Percentiles rank a stretch among this genome's conserved stretches.
These are phyloP conservation scores for Calliphora vicina DNA, from an alignment of 1,140 invertebrate genomes.

Conservation along the genomic window DNA sequence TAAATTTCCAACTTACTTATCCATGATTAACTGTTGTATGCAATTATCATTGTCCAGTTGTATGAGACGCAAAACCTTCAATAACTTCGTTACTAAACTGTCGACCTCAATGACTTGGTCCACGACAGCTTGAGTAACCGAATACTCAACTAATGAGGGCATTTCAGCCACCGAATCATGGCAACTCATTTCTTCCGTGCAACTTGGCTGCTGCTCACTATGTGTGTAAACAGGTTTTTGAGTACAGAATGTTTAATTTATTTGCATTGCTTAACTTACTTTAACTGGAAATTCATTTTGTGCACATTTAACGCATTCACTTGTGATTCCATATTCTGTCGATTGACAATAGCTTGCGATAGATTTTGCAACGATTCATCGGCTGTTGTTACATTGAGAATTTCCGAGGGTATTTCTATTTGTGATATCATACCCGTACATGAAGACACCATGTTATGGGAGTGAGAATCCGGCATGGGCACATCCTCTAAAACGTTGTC, in stretches of 20 bases:
- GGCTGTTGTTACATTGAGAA: slow-evolving; percentile 49
- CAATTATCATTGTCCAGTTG: slow-evolving; percentile 74
- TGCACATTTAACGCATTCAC: slow-evolving; percentile 48
- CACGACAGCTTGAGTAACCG: slow-evolving; percentile 66
- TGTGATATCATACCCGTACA: slow-evolving; percentile 60
- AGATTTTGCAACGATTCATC: slow-evolving; percentile 73
- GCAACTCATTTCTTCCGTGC: slow-evolving; percentile 59
- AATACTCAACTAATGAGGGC: slow-evolving; percentile 62
- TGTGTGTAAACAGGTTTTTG: slow-evolving; percentile 38
- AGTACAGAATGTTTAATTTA: not conserved
- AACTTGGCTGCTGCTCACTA: slow-evolving; percentile 51
- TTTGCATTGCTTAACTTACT: too few relatives aligned
- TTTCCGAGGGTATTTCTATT: slow-evolving; percentile 59
- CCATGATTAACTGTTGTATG: slow-evolving; percentile 68
- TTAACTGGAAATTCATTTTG: slow-evolving; percentile 46
- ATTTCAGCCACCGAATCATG: slow-evolving; percentile 62
- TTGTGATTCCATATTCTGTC: slow-evolving; percentile 65
- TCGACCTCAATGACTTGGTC: slow-evolving; percentile 80
- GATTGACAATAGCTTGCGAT: slow-evolving; percentile 70
- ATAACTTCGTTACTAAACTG: slow-evolving; percentile 75
- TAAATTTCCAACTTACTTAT: slow-evolving; percentile 57
- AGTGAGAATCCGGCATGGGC: slow-evolving; percentile 70
- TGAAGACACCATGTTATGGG: slow-evolving; percentile 75
- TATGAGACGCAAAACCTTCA: slow-evolving; percentile 77
- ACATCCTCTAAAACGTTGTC: slow-evolving; percentile 76